These are phyloP conservation scores for Hexactinellida sp. DNA, from an alignment of 37 sponge, comb jelly and placozoan genomes.

Conservation along the genomic window DNA sequence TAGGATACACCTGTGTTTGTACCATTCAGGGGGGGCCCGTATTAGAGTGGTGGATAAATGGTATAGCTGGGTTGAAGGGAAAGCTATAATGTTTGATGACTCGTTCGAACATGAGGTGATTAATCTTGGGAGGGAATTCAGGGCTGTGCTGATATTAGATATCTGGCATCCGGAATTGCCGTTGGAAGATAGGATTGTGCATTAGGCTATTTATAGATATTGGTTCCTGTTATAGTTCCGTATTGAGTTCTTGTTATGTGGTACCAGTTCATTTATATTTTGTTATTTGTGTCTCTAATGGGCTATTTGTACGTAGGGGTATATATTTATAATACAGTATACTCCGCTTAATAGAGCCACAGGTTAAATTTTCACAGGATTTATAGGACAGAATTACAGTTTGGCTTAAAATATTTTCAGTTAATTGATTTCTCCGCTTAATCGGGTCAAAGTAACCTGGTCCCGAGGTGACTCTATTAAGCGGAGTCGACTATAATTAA, in stretches of 20 bases:
- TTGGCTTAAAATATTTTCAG: too few relatives aligned
- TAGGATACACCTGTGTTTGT: conserved; percentile 52
- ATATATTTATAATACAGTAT: background rate
- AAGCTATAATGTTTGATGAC: conserved; percentile 78
- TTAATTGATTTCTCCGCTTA: too few relatives aligned
- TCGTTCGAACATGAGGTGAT: conserved; percentile 84
- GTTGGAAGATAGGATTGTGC: conserved; percentile 38
- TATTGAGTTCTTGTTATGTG: too few relatives aligned
- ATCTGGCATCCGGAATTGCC: conserved; percentile 86
- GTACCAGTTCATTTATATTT: too few relatives aligned
- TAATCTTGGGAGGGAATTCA: conserved; percentile 36
- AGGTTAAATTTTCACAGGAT: too few relatives aligned
- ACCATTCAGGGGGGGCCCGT: conserved; percentile 67
- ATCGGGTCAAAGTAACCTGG: too few relatives aligned
- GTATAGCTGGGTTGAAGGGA: conserved; percentile 71
- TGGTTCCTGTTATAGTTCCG: background rate
- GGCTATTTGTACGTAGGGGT: too few relatives aligned
- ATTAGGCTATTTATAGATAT: conserved; percentile 21
- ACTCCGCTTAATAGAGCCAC: background rate
- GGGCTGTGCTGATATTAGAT: conserved; percentile 70
- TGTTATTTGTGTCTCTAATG: too few relatives aligned
- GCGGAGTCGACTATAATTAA: too few relatives aligned
- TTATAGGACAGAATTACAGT: too few relatives aligned
- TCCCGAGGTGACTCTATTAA: too few relatives aligned
- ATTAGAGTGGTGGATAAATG: conserved; percentile 60